phyloP scores from a whole-genome alignment of 2,888 invertebrate species.

The Cepaea hortensis region DNA sequence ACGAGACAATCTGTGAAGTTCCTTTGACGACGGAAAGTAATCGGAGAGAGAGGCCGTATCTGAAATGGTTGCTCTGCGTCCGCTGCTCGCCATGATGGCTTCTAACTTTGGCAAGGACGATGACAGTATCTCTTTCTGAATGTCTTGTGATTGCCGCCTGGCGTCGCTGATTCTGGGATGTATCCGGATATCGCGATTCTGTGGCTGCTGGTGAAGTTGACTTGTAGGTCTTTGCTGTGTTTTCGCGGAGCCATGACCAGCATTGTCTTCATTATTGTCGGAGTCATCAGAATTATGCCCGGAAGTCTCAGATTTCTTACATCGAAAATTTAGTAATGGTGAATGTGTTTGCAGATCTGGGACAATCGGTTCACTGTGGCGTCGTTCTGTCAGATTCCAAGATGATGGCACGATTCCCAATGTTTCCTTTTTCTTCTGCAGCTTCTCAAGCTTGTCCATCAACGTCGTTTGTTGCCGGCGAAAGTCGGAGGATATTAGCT shows the following conservation, averaged over 20 bases:
- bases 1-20: neutral
- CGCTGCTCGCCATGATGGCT: neutral
- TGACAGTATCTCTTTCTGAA: neutral
- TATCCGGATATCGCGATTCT: neutral
- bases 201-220: neutral
- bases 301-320: neutral
- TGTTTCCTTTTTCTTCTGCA: neutral
- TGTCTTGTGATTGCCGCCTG: neutral
- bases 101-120: neutral
- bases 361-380: conserved; percentile 28
- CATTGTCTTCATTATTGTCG: too few relatives aligned
- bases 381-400: neutral
- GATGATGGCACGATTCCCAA: neutral
- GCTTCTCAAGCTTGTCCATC: conserved; percentile 5
- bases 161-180: neutral
- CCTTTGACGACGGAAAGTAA: neutral
- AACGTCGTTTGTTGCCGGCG: conserved; percentile 19
- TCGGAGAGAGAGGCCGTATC: neutral
- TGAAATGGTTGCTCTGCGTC: conserved; percentile 31
- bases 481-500: conserved; percentile 21
- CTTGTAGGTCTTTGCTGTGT: too few relatives aligned
- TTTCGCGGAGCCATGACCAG: too few relatives aligned
- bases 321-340: neutral
- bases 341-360: neutral
- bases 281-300: too few relatives aligned